phyloP scores from a whole-genome alignment of 1,140 invertebrate species.

The Megathymus violae region DNA sequence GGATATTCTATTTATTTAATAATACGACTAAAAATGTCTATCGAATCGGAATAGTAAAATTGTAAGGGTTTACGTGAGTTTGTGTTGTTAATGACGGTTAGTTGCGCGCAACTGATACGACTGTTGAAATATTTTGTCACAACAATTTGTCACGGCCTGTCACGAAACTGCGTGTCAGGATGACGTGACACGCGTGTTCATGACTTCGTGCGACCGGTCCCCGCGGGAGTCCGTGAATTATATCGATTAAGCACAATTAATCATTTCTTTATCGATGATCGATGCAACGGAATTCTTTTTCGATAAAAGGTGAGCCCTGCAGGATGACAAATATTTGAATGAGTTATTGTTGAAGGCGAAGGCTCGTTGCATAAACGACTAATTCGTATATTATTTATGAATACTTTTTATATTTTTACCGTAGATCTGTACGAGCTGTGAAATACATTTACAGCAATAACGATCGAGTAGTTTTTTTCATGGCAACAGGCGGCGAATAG shows the following conservation, averaged over 20 bases:
- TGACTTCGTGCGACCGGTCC: slow-evolving; percentile 42
- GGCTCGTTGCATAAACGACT: slow-evolving; percentile 21
- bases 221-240: slow-evolving; percentile 62
- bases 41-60: no score
- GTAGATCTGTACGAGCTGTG: not conserved
- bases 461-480: no score
- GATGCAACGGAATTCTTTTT: slow-evolving; percentile 73
- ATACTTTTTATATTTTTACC: not conserved
- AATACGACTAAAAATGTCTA: slow-evolving; percentile 20
- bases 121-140: slow-evolving; percentile 83
- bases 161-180: slow-evolving; percentile 68
- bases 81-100: slow-evolving; percentile 53
- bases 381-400: slow-evolving; percentile 21
- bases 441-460: no score
- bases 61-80: slow-evolving; percentile 55
- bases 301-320: slow-evolving; percentile 61
- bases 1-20: slow-evolving; percentile 10
- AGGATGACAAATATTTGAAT: slow-evolving; percentile 66
- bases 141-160: slow-evolving; percentile 80
- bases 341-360: slow-evolving; percentile 47
- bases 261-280: slow-evolving; percentile 69
- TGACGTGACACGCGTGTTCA: slow-evolving; percentile 53
- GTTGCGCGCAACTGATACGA: slow-evolving; percentile 65
- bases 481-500: no score
- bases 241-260: slow-evolving; percentile 74